These are phyloP conservation scores for Pristionchus fissidentatus DNA, from an alignment of 2,888 invertebrate species.

Conservation along the genomic window DNA sequence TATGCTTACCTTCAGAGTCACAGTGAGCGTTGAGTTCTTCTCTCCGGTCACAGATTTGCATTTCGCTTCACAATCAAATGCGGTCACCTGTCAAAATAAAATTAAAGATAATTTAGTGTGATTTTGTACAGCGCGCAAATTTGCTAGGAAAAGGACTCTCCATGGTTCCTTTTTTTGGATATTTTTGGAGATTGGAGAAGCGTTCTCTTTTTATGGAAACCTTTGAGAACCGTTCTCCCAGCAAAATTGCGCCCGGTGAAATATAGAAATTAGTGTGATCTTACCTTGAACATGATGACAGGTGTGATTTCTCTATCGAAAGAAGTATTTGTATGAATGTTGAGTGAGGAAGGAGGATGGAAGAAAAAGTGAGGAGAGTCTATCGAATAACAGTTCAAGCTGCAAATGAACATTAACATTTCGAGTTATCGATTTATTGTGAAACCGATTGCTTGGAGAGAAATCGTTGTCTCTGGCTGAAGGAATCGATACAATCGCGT, in stretches of 20 bases:
- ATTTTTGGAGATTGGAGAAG: too few relatives aligned
- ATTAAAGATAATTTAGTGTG: background rate
- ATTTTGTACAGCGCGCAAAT: background rate
- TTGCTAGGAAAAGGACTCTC: background rate
- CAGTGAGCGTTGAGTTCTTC: background rate
- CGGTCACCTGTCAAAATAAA: conserved; percentile 2
- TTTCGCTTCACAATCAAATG: conserved; percentile 23
- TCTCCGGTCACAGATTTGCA: background rate
- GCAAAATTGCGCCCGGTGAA: background rate
- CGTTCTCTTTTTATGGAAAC: background rate
- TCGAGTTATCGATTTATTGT: background rate
- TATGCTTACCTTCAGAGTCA: background rate
- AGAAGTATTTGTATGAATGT: conserved; percentile 41
- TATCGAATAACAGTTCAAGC: conserved; percentile 30
- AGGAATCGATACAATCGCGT: background rate
- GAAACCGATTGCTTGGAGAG: background rate
- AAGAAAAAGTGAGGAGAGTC: conserved; percentile 44
- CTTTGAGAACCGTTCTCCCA: background rate
- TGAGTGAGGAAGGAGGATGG: background rate
- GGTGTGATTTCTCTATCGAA: conserved; percentile 18
- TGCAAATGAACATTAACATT: background rate
- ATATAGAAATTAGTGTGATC: background rate
- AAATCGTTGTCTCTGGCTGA: background rate
- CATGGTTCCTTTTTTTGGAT: background rate
- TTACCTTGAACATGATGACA: background rate